Evolutionary conservation across 2,888 invertebrate species (phyloP), one percentile per base, ranked within the genome.

Genomic region (Automeris io): DNA sequence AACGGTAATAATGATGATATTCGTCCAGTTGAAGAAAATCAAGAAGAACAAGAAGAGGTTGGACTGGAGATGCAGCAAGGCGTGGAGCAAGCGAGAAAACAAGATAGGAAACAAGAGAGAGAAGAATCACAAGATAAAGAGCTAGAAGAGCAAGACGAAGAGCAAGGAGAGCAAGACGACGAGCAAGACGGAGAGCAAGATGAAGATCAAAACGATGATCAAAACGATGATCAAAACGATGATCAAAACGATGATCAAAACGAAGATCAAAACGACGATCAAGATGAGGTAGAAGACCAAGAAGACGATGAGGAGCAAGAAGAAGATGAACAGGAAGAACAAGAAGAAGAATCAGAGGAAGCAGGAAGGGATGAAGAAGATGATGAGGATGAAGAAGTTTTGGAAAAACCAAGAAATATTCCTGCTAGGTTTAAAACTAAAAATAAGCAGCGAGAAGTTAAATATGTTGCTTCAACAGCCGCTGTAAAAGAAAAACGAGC

Each of bases 401-500:
- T 49, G 8, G 49, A 49, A 39, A 47, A 29, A 6, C 45, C 41
- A 11, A 34, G 46, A 22, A 35, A 46, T 34, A 33, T 56, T 45
- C 40, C 53, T 36, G 41, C 43, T 3, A 47, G 45, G 22, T 45
- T 51, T 24, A 41, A 24, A 24, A 38, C 9, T 33, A 22, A 13
- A 42, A 43, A 40, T 37, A 44, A 29, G 11, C 50, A 42, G 21
- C 48, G 49, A 18, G 39, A 43, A 3, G 44, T 51, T 6, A 54
- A 42, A 38, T 49, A 51, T 36, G 19, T 49, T 2, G 42, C 48
- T 32, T 46, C 54, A 16, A 43, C 51, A 12, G 42, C 42, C 18
- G 43, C 48, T n/a, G 53, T 52, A 32, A 56, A 58, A 39, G 41
- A 45, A 26, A 2, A 43, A 11, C 25, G 16, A 3, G 11, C 12